These are phyloP conservation scores for Wiebesia pumilae DNA, from an alignment of 1,140 invertebrate genomes.

Conservation along the genomic window DNA sequence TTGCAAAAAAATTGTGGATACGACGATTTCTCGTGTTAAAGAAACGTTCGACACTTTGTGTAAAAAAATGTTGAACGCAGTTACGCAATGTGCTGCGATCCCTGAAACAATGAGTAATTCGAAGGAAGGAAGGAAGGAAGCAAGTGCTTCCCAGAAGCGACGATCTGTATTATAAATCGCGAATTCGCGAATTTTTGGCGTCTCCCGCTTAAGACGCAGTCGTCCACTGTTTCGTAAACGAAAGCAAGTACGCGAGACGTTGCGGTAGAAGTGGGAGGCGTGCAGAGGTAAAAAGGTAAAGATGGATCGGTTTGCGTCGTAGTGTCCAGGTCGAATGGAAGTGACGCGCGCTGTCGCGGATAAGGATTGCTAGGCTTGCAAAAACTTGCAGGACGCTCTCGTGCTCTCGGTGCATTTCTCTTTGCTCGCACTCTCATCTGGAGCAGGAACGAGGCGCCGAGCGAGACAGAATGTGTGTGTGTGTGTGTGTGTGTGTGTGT, in stretches of 20 bases:
- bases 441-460: conserved; percentile 9
- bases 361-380: not conserved
- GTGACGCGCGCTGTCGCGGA: not conserved
- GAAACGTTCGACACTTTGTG: too few relatives aligned
- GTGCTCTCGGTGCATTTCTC: not conserved
- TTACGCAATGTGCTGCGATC: not conserved
- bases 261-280: not conserved
- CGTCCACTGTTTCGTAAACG: not conserved
- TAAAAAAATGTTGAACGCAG: not conserved
- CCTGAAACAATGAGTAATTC: not conserved
- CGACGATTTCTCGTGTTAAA: not conserved
- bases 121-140: not conserved
- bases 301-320: not conserved
- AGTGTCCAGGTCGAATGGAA: not conserved
- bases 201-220: too few relatives aligned
- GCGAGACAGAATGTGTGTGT: not conserved
- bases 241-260: not conserved
- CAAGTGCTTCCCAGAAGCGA: not conserved
- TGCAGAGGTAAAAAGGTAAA: not conserved
- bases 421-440: conserved; percentile 34
- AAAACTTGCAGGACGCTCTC: conserved; percentile 31
- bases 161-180: not conserved
- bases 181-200: too few relatives aligned
- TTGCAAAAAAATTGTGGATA: not conserved
- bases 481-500: not conserved